Evolutionary conservation across 2,113 vertebrate species (phyloP), one percentile per base, ranked within the genome.

Genomic region (Pelodiscus sinensis): DNA sequence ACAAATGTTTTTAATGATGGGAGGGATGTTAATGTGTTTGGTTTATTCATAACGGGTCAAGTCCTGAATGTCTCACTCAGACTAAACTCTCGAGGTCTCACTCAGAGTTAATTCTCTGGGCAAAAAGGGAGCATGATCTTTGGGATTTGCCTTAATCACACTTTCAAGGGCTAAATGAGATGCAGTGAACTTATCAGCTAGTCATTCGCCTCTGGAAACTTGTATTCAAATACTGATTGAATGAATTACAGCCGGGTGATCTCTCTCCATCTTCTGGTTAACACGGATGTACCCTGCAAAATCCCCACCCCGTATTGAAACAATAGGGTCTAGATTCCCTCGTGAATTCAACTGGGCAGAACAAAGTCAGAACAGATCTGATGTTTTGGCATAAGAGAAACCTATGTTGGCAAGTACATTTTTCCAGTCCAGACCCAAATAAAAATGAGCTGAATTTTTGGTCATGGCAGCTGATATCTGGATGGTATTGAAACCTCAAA

Each of bases 401-500:
- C 18, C 51, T 60, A 79, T 60, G 52, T 54, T 10, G 79, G 29
- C 29, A 84, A 71, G 3, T 9, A 0, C 25, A 10, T 91, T 82
- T 60, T 91, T 27, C 86, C 90, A 1, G 80, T 89, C 90, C 27
- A 12, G 52, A 25, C 27, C 60, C 65, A 81, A 57, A 1, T 35
- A 73, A 62, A 92, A 91, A 87, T 52, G 31, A 50, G 71, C 3
- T 81, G 80, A 81, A 54, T 27, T 75, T 75, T 68, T 75, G 73
- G 73, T 44, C 73, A 50, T 25, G 38, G 35, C 22, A 75, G 73
- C 5, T 14, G 6, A 75, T 50, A 22, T 75, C 24, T 62, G 71
- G 88, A 92, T 73, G 88, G 83, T 92, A 86, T 57, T 77, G 62
- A 56, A 85, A 35, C 81, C 10, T 13, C 50, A 22, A 4, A 19